Conservation (phyloP, 2,113 vertebrate genomes). For the Pelodiscus sinensis region DNA sequence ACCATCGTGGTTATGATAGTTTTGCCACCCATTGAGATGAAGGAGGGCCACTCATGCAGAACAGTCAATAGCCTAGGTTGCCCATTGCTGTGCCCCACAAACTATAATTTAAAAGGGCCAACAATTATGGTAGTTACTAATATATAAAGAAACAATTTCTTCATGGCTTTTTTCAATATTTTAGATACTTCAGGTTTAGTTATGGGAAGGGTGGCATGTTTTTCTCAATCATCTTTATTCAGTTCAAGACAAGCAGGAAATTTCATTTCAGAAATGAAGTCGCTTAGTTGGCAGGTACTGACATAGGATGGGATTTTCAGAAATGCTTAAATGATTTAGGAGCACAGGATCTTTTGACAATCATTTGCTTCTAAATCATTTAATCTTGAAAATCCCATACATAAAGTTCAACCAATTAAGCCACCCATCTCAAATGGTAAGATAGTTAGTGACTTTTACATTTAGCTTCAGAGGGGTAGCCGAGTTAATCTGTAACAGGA, state of each 20-base stretch:
- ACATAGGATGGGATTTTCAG: not conserved
- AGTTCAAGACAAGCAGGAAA: not conserved
- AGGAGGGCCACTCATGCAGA: too few relatives aligned
- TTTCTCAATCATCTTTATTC: not conserved
- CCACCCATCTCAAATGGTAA: not conserved
- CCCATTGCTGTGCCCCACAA: not conserved
- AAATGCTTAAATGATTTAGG: not conserved
- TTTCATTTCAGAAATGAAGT: not conserved
- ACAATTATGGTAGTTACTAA: not conserved
- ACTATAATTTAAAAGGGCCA: not conserved
- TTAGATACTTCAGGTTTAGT: not conserved
- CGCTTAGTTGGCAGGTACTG: not conserved
- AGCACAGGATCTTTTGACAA: not conserved
- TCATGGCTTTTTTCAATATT: not conserved
- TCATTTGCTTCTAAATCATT: not conserved
- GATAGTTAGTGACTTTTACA: not conserved
- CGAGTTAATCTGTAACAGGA: too few relatives aligned
- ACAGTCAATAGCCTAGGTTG: too few relatives aligned
- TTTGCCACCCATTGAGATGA: too few relatives aligned
- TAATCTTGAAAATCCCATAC: not conserved
- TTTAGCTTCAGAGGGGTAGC: too few relatives aligned
- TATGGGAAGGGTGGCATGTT: not conserved
- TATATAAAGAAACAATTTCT: not conserved
- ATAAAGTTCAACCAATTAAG: constrained; percentile 17
- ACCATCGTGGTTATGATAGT: too few relatives aligned